Base-by-base conservation (phyloP, 2,797 vertebrate genomes). In the Xiphophorus birchmanni region DNA sequence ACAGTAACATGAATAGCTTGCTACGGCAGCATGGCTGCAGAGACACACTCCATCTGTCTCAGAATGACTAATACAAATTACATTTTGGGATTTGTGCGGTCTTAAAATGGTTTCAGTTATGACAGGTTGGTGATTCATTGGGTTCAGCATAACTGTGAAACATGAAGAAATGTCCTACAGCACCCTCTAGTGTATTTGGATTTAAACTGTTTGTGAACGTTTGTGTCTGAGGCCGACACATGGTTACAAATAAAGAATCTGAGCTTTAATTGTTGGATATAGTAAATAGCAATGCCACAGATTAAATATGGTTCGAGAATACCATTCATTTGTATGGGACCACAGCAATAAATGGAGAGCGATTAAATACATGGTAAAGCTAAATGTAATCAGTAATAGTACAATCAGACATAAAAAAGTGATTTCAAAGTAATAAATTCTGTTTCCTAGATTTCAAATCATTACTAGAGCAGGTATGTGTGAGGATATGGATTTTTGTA, bases 101-200 rank as follows among this genome's bases (percentile, higher is more conserved):
- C 87, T 89, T 77, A 48, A 83, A 89, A 89, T 85, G 86, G 73
- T 86, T 90, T 92, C 74, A 17, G 54, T 77, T 58, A 17, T 86
- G 86, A 86, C 83, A 58, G 76, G 82, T 10, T 47, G 72, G 88
- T 82, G 82, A 89, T 88, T 92, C 84, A 86, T 9, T 78, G 74
- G 78, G 84, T 78, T 86, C 52, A 84, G 58, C 71, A 45, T 72
- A 84, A 81, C 67, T 52, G 58, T 26, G 72, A 29, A 48, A 77
- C 67, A 18, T 75, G 42, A 72, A 87, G 83, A 21, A 60, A 75
- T 67, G 73, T 92, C 87, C 92, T 93, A 85, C 79, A 91, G 84
- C 65, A 77, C 88, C 91, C 89, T 89, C 93, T 92, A 86, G 91
- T 91, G 94, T 29, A 35, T 29, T 2, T 73, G 54, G 10, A 78